A percentile compares a stretch with the other conserved stretches of the same genome.
phyloP scores from a whole-genome alignment of 2,888 invertebrate genomes.

The Xestia xanthographa region DNA sequence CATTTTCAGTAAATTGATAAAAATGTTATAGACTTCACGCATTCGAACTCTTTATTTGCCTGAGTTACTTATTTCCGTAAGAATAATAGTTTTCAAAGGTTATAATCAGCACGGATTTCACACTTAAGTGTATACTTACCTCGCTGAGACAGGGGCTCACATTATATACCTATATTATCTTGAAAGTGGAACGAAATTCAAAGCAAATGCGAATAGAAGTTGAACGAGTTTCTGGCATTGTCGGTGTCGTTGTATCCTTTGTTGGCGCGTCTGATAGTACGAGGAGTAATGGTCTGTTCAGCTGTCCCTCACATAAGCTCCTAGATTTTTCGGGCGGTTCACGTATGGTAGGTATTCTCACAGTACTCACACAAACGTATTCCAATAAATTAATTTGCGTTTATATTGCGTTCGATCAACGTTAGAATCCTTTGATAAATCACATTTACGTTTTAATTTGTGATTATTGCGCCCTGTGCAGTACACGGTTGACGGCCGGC shows the following conservation, averaged over 20 bases:
- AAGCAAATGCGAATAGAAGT: conserved; percentile 65
- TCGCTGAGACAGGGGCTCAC: conserved; percentile 24
- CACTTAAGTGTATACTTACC: conserved; percentile 36
- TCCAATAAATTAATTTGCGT: conserved; percentile 29
- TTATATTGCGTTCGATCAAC: conserved; percentile 10
- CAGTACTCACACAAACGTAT: conserved; percentile 16
- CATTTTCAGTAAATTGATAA: not conserved
- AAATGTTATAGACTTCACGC: not conserved
- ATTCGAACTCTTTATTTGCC: not conserved
- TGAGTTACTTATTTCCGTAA: not conserved
- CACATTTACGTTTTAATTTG: conserved; percentile 22
- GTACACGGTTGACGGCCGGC: conserved; percentile 20
- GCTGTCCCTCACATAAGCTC: conserved; percentile 62
- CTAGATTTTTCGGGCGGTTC: conserved; percentile 52
- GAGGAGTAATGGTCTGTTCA: conserved; percentile 66
- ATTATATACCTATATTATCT: conserved; percentile 56
- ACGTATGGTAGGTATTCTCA: conserved; percentile 33
- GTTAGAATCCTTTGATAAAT: conserved; percentile 1
- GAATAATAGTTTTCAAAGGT: conserved; percentile 4
- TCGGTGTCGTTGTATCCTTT: conserved; percentile 65
- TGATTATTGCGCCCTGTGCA: not conserved
- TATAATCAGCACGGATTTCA: conserved; percentile 12
- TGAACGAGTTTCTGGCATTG: conserved; percentile 64
- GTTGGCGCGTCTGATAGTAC: conserved; percentile 66
- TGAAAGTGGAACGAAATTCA: conserved; percentile 57